phyloP scores from a whole-genome alignment of 2,113 vertebrate species.

The Eurystomus gularis region DNA sequence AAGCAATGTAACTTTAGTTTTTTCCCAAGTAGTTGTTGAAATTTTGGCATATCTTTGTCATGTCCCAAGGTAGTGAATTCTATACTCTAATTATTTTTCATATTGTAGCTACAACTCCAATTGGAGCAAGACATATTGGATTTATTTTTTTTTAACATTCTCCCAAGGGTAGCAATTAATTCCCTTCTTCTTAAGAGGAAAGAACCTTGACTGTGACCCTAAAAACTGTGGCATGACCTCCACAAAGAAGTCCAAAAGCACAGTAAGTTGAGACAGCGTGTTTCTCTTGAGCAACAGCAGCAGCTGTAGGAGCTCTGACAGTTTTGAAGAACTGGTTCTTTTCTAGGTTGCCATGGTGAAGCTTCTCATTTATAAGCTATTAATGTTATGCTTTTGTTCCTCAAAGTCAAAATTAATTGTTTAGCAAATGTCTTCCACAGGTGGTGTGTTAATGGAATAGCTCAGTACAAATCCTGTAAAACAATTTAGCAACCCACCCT shows the following conservation, averaged over 20 bases:
- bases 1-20: not conserved
- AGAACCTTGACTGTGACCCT: slow-evolving; percentile 41
- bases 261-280: slow-evolving; percentile 10
- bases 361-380: slow-evolving; percentile 18
- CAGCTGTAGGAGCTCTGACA: not conserved
- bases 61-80: not conserved
- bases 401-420: slow-evolving; percentile 48
- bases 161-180: slow-evolving; percentile 14
- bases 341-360: slow-evolving; percentile 56
- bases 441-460: not conserved
- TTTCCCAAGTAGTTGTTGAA: not conserved
- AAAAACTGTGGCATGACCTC: slow-evolving; percentile 24
- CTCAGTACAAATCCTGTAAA: not conserved
- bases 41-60: not conserved
- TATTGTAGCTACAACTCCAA: not conserved
- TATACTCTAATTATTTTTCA: slow-evolving; percentile 3
- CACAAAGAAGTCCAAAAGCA: slow-evolving; percentile 39
- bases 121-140: not conserved
- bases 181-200: not conserved
- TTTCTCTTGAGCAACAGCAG: slow-evolving; percentile 18
- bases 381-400: not conserved
- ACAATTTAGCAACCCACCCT: not conserved
- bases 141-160: not conserved
- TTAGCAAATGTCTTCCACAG: not conserved
- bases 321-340: slow-evolving; percentile 1